A percentile compares a stretch with the other conserved stretches of the same genome.
Conservation (phyloP, 2,797 vertebrate species). For the Ceryle rudis region DNA sequence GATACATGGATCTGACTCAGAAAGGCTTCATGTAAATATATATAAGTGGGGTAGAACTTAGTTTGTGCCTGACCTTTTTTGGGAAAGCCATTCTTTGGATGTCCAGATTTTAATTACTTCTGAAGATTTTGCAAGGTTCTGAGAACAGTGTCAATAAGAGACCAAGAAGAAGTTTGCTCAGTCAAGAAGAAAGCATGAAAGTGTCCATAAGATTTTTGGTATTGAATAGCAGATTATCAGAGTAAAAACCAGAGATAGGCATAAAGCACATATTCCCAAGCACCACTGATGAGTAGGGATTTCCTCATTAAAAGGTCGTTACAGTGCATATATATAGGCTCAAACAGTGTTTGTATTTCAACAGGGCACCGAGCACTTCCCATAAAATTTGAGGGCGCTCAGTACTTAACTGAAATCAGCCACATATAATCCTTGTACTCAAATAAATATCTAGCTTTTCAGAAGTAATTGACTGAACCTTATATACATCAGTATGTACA, state of each 20-base stretch:
- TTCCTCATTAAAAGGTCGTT: slow-evolving; percentile 25
- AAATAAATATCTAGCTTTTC: slow-evolving; percentile 5
- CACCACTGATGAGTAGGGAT: not conserved
- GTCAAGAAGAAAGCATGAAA: not conserved
- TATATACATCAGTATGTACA: not conserved
- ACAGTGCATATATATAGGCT: not conserved
- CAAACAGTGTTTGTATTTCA: slow-evolving; percentile 51
- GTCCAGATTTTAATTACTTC: not conserved
- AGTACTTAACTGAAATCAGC: slow-evolving; percentile 31
- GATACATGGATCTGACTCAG: not conserved
- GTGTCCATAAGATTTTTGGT: not conserved
- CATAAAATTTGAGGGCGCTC: not conserved
- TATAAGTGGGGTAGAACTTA: not conserved
- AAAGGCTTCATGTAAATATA: not conserved
- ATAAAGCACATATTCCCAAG: not conserved
- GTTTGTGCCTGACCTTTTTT: not conserved
- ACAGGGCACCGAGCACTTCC: not conserved
- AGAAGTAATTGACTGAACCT: not conserved
- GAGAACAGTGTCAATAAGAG: not conserved
- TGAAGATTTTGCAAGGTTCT: not conserved
- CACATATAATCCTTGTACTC: not conserved
- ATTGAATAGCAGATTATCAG: not conserved
- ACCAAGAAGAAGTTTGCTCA: not conserved
- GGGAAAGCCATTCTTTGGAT: not conserved
- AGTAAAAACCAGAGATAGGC: not conserved